Conservation (phyloP, 2,113 vertebrate species). For the Corydoras sp. region DNA sequence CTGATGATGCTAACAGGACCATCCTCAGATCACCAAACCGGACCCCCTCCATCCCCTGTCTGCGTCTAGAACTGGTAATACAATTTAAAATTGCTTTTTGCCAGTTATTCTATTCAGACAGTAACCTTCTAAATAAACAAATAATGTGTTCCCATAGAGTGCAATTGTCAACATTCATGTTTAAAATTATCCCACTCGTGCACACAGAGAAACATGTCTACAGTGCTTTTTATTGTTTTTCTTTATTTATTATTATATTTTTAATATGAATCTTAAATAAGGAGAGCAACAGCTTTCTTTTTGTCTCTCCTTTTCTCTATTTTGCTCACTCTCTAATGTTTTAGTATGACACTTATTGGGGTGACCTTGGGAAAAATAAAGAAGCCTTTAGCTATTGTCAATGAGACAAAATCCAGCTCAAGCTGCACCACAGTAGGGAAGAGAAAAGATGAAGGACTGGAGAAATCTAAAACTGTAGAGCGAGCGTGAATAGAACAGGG, state of each 20-base stretch:
- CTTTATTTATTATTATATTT: no score
- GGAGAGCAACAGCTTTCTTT: slow-evolving; percentile 8
- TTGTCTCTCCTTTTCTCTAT: slow-evolving; percentile 22
- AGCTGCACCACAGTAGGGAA: slow-evolving; percentile 42
- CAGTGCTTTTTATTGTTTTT: not conserved
- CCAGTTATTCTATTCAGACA: no score
- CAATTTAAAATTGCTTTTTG: no score
- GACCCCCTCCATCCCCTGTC: no score
- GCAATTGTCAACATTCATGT: no score
- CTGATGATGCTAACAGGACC: no score
- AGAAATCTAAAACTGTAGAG: not conserved
- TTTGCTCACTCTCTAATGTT: slow-evolving; percentile 6
- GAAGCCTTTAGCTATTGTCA: slow-evolving; percentile 54
- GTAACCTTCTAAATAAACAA: no score
- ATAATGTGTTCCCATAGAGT: no score
- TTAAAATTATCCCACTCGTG: no score
- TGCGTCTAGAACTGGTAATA: no score
- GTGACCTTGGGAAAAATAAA: slow-evolving; percentile 59
- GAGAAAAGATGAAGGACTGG: slow-evolving; percentile 19
- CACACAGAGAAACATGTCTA: not conserved
- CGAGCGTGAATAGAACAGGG: not conserved
- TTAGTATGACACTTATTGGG: slow-evolving; percentile 44
- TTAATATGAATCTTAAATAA: slow-evolving; percentile 1
- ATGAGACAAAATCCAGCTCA: slow-evolving; percentile 56
- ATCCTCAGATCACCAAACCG: no score